Evolutionary conservation across 2,113 vertebrate species (phyloP), one percentile per base, ranked within the genome.

Genomic region (Apistogramma diplotaenia): DNA sequence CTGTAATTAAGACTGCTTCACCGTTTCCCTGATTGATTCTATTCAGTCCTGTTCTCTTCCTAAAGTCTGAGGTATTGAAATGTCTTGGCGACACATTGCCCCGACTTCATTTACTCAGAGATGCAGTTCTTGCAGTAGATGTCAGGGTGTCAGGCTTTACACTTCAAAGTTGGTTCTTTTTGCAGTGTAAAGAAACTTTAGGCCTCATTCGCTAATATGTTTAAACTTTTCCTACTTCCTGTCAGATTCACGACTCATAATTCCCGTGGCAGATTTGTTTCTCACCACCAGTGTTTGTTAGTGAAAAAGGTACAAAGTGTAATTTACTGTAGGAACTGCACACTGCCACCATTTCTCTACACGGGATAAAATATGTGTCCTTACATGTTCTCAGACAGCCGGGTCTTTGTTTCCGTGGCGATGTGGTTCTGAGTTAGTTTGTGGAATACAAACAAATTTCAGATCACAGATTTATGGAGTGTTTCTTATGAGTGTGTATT

Each of bases 11-110:
- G 81, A 89, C 80, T 76, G 16, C 76, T 90, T 70, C 65, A 51
- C 79, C 59, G 65, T 84, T 89, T 85, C 55, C 19, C 43, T 89
- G 88, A 92, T 92, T 90, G 79, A 90, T 89, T 92, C 78, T 78
- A 67, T 91, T 91, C 61, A 80, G 85, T 84, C 79, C 75, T 78
- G 27, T 54, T 60, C 74, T 87, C 71, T 55, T 78, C 74, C 78
- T 61, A 79, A 85, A 82, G 59, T 90, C 85, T 91, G 85, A 74
- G 82, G 84, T 85, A 89, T 87, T 89, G 79, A 74, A 84, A 62
- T 60, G 49, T 79, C 72, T 62, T 76, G 73, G 51, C 78, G 61
- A 83, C 77, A 88, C 65, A 82, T 51, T 33, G 54, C 16, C 27
- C 65, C 81, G 25, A 85, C 55, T 71, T 80, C 49, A 82, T 85